phyloP scores from a whole-genome alignment of 2,113 vertebrate species.

The Tiliqua scincoides region DNA sequence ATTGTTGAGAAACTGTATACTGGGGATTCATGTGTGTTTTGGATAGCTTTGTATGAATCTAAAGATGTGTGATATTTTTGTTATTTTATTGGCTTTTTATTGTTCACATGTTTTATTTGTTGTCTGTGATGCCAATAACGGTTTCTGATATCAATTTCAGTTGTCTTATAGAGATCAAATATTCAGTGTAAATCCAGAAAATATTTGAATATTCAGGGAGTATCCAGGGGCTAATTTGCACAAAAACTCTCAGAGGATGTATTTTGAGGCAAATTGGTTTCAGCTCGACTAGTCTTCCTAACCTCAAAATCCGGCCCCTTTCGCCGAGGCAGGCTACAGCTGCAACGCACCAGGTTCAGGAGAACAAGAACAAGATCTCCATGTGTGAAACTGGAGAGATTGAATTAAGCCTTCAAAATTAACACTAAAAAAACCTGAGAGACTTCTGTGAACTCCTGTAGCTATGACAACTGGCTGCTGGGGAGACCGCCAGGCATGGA shows the following conservation, averaged over 20 bases:
- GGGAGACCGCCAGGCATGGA: not conserved
- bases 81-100: too few species aligned
- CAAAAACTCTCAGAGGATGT: not conserved
- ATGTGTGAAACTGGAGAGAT: conserved; percentile 13
- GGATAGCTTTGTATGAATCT: too few species aligned
- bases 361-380: not conserved
- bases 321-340: not conserved
- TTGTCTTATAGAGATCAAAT: not conserved
- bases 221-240: not conserved
- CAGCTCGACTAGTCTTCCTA: not conserved
- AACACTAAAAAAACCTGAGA: conserved; percentile 3
- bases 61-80: too few species aligned
- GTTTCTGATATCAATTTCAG: too few species aligned
- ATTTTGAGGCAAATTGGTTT: not conserved
- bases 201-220: not conserved
- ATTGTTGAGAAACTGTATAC: too few species aligned
- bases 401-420: conserved; percentile 31
- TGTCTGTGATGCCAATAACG: too few species aligned
- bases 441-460: conserved; percentile 28
- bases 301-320: not conserved
- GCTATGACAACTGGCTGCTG: conserved; percentile 28
- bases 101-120: too few species aligned
- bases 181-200: not conserved
- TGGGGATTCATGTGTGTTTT: too few species aligned
- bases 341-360: not conserved